Conservation (phyloP, 2,113 vertebrate species). For the Gorsachius goisagi region DNA sequence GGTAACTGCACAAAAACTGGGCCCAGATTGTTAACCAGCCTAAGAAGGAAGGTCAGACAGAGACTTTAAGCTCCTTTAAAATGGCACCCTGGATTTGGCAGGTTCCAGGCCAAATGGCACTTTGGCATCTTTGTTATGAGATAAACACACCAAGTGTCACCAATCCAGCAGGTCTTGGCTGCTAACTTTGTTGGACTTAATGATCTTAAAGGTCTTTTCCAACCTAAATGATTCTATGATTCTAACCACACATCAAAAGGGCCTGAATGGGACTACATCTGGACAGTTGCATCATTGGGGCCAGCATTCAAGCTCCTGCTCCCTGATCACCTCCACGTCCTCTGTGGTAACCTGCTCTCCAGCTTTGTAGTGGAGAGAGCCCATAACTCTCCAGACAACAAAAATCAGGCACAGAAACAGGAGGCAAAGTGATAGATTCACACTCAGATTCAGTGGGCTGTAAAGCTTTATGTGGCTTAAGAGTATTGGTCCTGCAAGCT, state of each 20-base stretch:
- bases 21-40: background rate
- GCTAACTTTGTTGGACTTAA: background rate
- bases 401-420: background rate
- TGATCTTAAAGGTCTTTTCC: background rate
- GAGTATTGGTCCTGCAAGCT: background rate
- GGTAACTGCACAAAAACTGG: background rate
- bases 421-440: background rate
- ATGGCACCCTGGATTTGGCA: background rate
- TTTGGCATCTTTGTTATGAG: background rate
- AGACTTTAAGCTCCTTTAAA: background rate
- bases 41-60: background rate
- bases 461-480: background rate
- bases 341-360: background rate
- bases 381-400: background rate
- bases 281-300: fast-evolving
- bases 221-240: background rate
- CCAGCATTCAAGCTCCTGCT: background rate
- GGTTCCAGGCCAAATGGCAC: background rate
- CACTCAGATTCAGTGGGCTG: background rate
- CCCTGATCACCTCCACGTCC: background rate
- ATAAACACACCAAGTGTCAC: background rate
- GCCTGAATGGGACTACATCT: background rate
- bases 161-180: background rate
- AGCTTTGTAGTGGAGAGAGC: background rate
- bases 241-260: background rate